Evolutionary conservation across 2,113 vertebrate species (phyloP), one percentile per base, ranked within the genome.

Genomic region (Brachionichthys hirsutus): DNA sequence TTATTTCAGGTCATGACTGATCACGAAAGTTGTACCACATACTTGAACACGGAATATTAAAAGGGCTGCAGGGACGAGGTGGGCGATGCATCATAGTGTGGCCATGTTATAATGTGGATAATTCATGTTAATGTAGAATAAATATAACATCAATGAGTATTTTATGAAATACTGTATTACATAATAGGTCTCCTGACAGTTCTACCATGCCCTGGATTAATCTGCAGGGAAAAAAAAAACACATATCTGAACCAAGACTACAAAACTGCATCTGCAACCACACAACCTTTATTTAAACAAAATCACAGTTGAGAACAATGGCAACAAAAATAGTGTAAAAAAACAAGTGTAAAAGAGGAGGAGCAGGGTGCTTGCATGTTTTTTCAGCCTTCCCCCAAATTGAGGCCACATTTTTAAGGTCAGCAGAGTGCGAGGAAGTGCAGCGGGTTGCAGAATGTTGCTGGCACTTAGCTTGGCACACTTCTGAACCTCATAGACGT

Each of bases 381-480:
- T 75, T 81, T 76, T 67, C 59, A 75, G 66, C 70, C 73, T 47
- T 45, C 24, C 19, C 19, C 62, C 48, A 80, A 77, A 86, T 84
- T 41, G 61, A 89, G 89, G 70, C 63, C 82, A 75, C 68, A 82
- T 72, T 88, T 89, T 90, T 85, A 80, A 87, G 85, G 85, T 90
- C 89, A 90, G 67, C 71, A 74, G 63, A 77, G 85, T 84, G 78
- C 54, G 59, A 70, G 61, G 75, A 84, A 83, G 78, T 86, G 85
- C 83, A 84, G 80, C 61, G 72, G 75, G 69, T 85, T 81, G 85
- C 85, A 85, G 82, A 82, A 85, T 85, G 75, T 85, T 67, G 75
- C 57, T 68, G 79, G 79, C 80, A 81, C 79, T 77, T 84, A 75
- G 64, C 75, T 67, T 14, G 53, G 65, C 65, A 56, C 68, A 51